phyloP scores from a whole-genome alignment of 1,140 invertebrate genomes.

The Pogonomyrmex californicus region DNA sequence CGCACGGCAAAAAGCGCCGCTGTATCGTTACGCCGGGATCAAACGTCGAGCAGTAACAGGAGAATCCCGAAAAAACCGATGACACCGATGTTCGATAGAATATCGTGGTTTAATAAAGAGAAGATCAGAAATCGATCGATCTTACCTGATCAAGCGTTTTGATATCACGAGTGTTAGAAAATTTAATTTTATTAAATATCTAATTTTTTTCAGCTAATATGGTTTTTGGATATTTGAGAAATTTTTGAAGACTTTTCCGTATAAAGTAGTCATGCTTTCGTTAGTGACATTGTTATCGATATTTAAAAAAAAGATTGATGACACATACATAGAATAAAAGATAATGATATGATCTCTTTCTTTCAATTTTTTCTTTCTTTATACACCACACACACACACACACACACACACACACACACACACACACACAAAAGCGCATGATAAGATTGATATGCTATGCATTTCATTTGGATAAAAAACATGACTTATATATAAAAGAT shows the following conservation, averaged over 20 bases:
- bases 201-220: not conserved
- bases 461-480: constrained; percentile 22
- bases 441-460: not conserved
- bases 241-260: constrained; percentile 2
- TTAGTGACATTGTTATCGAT: not conserved
- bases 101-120: constrained; percentile 43
- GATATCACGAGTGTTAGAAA: not conserved
- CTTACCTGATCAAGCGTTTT: constrained; percentile 19
- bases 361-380: constrained; percentile 2
- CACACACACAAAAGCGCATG: not conserved
- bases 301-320: not conserved
- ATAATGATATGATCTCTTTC: not conserved
- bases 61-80: constrained; percentile 53
- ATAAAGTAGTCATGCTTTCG: not conserved
- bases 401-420: too few relatives aligned
- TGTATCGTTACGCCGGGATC: constrained; percentile 41
- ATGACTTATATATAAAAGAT: constrained; percentile 44
- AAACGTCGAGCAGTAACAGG: constrained; percentile 51
- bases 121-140: constrained; percentile 21
- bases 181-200: not conserved
- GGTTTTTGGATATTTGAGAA: not conserved
- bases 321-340: not conserved
- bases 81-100: constrained; percentile 24
- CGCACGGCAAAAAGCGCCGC: constrained; percentile 31
- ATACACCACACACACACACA: too few relatives aligned